Evolutionary conservation across 2,797 vertebrate genomes (phyloP), one percentile per base, ranked within the genome.

Genomic region (Enteromius fasciolatus): DNA sequence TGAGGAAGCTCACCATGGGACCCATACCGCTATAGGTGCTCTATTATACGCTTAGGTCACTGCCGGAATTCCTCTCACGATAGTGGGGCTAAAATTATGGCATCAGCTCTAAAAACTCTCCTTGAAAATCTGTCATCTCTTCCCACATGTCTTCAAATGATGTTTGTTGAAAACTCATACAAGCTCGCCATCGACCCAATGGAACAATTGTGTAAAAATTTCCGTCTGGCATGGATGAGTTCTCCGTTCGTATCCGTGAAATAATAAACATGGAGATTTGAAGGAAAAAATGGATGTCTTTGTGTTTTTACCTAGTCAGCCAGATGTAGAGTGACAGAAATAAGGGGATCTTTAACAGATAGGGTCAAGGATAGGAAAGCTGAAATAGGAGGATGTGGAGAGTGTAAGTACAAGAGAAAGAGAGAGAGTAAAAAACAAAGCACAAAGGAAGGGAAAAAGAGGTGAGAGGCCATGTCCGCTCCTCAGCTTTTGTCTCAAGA

Each of bases 61-160:
- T 76, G 67, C 75, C 69, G 88, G 88, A 89, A 88, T 87, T 88
- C 76, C 86, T 78, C 5, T 25, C 18, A 63, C 85, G 89, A 94
- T 92, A 92, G 89, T 20, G 18, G 11, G 20, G 33, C 8, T 9
- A 54, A 74, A 81, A 64, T 63, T 10, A 63, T 44, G 23, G 76
- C 63, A 84, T 67, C 12, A 50, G 70, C 23, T 44, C 1, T 79
- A 52, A 75, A 85, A 85, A 25, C 31, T 83, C 28, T 64, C 76
- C 76, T 89, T 86, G 39, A 74, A 75, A 46, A 78, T 83, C 78
- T 4, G 8, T 46, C n/a, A 63, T 44, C 5, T 28, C 17, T 46
- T 44, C 54, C 59, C 39, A 61, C 39, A 77, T 31, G 14, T 78
- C 70, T 88, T 86, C 33, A 76, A 88, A 85, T 86, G 80, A 66